phyloP scores from a whole-genome alignment of 2,888 invertebrate species.

The Cyclophora punctaria region DNA sequence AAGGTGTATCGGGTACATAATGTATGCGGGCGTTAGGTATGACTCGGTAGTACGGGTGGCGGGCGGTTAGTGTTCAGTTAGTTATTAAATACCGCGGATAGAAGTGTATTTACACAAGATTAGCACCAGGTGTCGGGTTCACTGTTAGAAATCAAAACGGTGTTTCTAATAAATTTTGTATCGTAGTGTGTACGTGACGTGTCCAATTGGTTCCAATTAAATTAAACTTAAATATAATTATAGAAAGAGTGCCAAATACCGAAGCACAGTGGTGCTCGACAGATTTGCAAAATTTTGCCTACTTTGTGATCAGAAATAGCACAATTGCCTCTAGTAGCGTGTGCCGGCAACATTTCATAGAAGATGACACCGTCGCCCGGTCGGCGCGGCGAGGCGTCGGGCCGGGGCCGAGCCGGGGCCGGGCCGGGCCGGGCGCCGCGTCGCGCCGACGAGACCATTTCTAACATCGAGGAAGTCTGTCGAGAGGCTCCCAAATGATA shows the following conservation, averaged over 20 bases:
- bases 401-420: neutral
- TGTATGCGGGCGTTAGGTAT: conserved; percentile 7
- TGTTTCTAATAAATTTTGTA: conserved; percentile 25
- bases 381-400: conserved; percentile 21
- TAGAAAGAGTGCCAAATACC: conserved; percentile 69
- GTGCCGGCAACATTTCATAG: conserved; percentile 35
- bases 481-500: conserved; percentile 70
- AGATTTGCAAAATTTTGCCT: conserved; percentile 64
- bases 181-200: conserved; percentile 40
- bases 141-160: conserved; percentile 30
- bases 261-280: conserved; percentile 71
- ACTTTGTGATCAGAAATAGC: conserved; percentile 55
- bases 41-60: neutral
- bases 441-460: conserved; percentile 41
- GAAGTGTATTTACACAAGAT: conserved; percentile 40
- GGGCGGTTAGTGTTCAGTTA: conserved; percentile 5
- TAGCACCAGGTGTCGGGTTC: conserved; percentile 28
- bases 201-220: conserved; percentile 39
- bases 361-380: conserved; percentile 38
- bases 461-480: conserved; percentile 62
- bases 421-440: conserved; percentile 10
- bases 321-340: conserved; percentile 44
- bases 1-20: conserved; percentile 18
- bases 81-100: conserved; percentile 18
- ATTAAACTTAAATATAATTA: conserved; percentile 39